These are phyloP conservation scores for Drosophila vallismaia DNA, from an alignment of 2,888 invertebrate genomes.

Conservation along the genomic window DNA sequence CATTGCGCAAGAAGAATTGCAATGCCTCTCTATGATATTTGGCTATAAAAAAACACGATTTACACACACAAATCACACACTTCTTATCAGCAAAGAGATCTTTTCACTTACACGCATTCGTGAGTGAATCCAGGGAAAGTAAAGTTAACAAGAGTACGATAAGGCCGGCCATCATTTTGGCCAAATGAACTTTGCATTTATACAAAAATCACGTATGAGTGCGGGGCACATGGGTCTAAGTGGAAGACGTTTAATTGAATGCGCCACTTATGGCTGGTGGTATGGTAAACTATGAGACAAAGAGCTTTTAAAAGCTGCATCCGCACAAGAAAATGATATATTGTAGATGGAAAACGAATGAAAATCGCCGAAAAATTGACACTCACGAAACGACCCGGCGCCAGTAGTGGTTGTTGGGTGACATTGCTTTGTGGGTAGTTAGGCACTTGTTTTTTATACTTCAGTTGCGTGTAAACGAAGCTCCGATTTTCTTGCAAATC, in stretches of 20 bases:
- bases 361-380: constrained; percentile 34
- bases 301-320: constrained; percentile 48
- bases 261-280: constrained; percentile 48
- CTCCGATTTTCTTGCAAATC: constrained; percentile 55
- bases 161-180: constrained; percentile 46
- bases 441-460: constrained; percentile 31
- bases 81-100: constrained; percentile 29
- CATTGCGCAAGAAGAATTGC: constrained; percentile 66
- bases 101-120: constrained; percentile 56
- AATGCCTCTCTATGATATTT: constrained; percentile 52
- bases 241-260: constrained; percentile 71
- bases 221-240: constrained; percentile 35
- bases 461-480: constrained; percentile 64
- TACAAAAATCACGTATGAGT: constrained; percentile 50
- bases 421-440: constrained; percentile 43
- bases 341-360: constrained; percentile 35
- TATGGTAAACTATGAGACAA: constrained; percentile 21
- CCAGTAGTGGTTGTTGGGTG: constrained; percentile 28
- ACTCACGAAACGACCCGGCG: constrained; percentile 44
- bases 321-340: constrained; percentile 28
- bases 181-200: constrained; percentile 49
- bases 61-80: constrained; percentile 29
- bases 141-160: constrained; percentile 41
- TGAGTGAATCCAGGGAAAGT: constrained; percentile 58
- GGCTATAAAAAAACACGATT: constrained; percentile 34